Conservation (phyloP, 2,797 vertebrate genomes). For the Melopsittacus undulatus region DNA sequence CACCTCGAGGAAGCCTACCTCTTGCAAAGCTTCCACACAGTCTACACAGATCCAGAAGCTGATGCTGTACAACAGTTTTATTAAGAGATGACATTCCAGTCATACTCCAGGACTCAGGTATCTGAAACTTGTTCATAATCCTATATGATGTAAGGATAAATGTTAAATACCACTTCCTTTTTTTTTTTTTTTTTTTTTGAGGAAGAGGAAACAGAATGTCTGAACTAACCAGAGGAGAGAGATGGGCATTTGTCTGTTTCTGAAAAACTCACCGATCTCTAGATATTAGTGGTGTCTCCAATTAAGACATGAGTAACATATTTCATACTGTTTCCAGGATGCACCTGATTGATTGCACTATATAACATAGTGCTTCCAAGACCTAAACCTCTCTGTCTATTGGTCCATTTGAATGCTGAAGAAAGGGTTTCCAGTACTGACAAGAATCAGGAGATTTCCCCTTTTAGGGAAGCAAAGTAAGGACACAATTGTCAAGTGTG, state of each 20-base stretch:
- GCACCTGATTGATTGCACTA: not conserved
- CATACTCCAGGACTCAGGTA: not conserved
- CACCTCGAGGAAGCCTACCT: not conserved
- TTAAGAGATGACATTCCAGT: not conserved
- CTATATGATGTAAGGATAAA: not conserved
- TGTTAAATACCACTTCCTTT: not conserved
- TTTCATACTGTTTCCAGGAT: not conserved
- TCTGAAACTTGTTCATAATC: not conserved
- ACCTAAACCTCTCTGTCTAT: not conserved
- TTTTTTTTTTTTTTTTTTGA: not conserved
- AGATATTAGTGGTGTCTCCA: not conserved
- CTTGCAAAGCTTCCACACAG: not conserved
- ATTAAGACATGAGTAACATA: not conserved
- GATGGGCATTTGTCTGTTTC: not conserved
- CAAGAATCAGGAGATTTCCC: conserved; percentile 35
- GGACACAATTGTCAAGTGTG: conserved; percentile 3
- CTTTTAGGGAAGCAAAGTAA: not conserved
- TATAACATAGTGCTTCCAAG: not conserved
- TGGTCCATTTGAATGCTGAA: not conserved
- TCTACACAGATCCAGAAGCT: not conserved
- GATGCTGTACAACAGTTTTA: not conserved
- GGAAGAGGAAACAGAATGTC: not conserved
- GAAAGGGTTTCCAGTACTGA: not conserved
- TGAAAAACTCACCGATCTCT: not conserved
- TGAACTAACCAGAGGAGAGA: not conserved